Evolutionary conservation across 2,888 invertebrate genomes (phyloP), one percentile per base, ranked within the genome.

Genomic region (Strigamia crassipes): DNA sequence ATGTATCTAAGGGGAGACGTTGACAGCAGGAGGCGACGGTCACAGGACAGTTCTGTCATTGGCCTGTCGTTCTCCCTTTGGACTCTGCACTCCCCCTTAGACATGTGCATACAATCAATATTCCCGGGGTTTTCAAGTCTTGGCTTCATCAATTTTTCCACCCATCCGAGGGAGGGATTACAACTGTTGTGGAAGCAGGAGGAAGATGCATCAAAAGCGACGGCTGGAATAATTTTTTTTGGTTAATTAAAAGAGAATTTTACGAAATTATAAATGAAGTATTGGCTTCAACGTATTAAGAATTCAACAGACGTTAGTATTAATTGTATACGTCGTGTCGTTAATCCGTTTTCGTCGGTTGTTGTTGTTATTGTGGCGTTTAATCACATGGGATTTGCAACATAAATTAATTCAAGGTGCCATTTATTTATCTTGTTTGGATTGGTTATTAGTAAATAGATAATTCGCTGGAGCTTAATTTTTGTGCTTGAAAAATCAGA

Each of bases 91-190:
- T 51, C 56, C 56, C 18, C 56, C 56, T 56, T 13, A 38, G 38
- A 77, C 38, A 38, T 38, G 77, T 77, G 77, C 77, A 77, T 77
- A 77, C 38, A 77, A 77, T 77, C 77, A 77, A 77, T 77, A 77
- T 77, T 77, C 77, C 77, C 31, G 38, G 77, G 73, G 77, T 77
- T 77, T 38, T 77, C 38, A 34, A 31, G 77, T 38, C 77, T 1
- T 23, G 77, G 31, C 77, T 77, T 31, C 77, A 77, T 38, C 77
- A 77, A 38, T 31, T 77, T 61, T 77, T 38, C 31, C 77, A 77
- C 18, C 38, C 34, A 38, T 23, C 34, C 38, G 77, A 77, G 77
- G 15, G 38, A 77, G 77, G 77, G 56, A 56, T 56, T 56, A 56
- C 56, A 56, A 56, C 56, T 56, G 56, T 56, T 5, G 56, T n/a